Percentiles rank a stretch among this genome's conserved stretches.
phyloP scores from a whole-genome alignment of 2,888 invertebrate species.

The Leuctra nigra region DNA sequence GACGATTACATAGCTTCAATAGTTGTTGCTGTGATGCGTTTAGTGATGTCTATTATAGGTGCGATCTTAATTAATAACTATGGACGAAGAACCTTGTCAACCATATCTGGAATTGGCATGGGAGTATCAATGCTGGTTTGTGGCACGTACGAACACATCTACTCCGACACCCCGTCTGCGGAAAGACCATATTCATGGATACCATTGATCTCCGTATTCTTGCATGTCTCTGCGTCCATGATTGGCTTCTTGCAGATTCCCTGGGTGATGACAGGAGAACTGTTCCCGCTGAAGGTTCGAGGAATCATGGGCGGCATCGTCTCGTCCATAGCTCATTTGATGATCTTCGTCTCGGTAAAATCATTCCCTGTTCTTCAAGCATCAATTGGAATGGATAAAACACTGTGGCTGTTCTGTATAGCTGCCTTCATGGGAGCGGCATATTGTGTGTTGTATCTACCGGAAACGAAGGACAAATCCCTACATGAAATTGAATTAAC shows the following conservation, averaged over 20 bases:
- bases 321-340: constrained; percentile 59
- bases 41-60: constrained; percentile 59
- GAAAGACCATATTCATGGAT: constrained; percentile 38
- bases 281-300: constrained; percentile 60
- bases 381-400: constrained; percentile 52
- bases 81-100: constrained; percentile 55
- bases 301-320: constrained; percentile 64
- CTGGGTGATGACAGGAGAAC: constrained; percentile 67
- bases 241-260: constrained; percentile 65
- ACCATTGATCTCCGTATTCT: constrained; percentile 53
- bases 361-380: constrained; percentile 57
- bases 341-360: constrained; percentile 64
- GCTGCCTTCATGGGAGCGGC: constrained; percentile 54
- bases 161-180: constrained; percentile 31
- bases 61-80: constrained; percentile 59
- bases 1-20: constrained; percentile 64
- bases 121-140: constrained; percentile 50
- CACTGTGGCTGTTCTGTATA: constrained; percentile 55
- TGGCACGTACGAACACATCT: constrained; percentile 33
- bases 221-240: constrained; percentile 67
- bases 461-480: constrained; percentile 63
- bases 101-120: constrained; percentile 58
- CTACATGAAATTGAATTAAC: constrained; percentile 59
- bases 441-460: constrained; percentile 54
- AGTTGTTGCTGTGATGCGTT: constrained; percentile 58